Conservation (phyloP, 2,888 invertebrate genomes). For the Nymphalis urticae region DNA sequence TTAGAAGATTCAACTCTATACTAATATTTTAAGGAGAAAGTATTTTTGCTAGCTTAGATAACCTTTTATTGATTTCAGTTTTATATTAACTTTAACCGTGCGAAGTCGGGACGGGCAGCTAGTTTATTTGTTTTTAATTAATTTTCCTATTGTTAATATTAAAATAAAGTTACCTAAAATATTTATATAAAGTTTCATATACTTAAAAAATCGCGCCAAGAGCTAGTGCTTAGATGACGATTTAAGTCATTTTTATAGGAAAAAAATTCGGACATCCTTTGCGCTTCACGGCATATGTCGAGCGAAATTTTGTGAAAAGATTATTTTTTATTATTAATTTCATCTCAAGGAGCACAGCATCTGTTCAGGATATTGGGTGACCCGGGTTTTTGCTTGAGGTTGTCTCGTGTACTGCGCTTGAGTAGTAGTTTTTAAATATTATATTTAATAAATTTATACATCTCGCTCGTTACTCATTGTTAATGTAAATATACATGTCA, state of each 20-base stretch:
- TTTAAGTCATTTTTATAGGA: background rate
- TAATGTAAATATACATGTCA: background rate
- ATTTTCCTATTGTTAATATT: no score
- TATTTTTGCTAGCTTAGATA: no score
- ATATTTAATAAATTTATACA: background rate
- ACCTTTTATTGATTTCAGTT: no score
- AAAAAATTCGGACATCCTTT: conserved; percentile 68
- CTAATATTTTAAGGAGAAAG: no score
- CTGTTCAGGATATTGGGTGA: conserved; percentile 74
- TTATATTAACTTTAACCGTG: no score
- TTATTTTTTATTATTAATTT: conserved; percentile 47
- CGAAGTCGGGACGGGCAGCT: no score
- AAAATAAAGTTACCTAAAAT: no score
- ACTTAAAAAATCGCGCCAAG: background rate
- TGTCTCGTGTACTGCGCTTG: conserved; percentile 31
- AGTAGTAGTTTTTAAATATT: conserved; percentile 46
- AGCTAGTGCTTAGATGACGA: background rate
- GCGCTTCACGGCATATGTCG: background rate
- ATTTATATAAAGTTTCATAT: no score
- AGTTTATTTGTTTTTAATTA: no score
- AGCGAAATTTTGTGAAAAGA: conserved; percentile 50
- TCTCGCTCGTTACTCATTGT: background rate
- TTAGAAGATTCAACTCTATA: no score
- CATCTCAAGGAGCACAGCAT: conserved; percentile 58
- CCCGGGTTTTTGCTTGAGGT: conserved; percentile 57